Base-by-base conservation (phyloP, 2,113 vertebrate genomes). In the Mobula birostris region DNA sequence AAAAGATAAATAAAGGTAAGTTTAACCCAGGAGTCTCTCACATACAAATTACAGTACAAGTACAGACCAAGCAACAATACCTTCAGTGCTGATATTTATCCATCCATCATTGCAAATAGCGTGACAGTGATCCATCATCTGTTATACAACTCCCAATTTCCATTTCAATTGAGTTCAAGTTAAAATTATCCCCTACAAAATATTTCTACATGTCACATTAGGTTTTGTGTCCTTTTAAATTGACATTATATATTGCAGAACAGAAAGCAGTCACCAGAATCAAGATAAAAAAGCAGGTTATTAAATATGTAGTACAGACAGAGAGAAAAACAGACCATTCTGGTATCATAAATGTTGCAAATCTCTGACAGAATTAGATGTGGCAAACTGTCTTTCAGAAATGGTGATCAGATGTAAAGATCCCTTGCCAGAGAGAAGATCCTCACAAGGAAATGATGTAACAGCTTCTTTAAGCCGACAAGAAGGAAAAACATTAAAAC, bases 291-390 rank as follows among this genome's bases (percentile, higher is more conserved):
- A 90, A 66, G 66, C 15, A 66, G 29, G 7, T 32, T 66, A 90
- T 90, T 68, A 90, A 90, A 66, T 90, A 90, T 90, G 61, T 61
- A 90, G 29, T 66, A 66, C 27, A 90, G 11, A 66, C 61, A 90
- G 85, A 17, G 63, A n/a, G 85, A 90, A 19, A 29, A 88, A 88
- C 70, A 17, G 21, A 88, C n/a, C 58, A 88, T 66, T 88, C 63
- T 90, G 29, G 61, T 63, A 15, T 15, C 15, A 90, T 66, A 90
- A 90, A 32, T 90, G 1, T 90, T 90, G 58, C n/a, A 90, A 32
- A 90, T 19, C n/a, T n/a, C 61, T 90, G 85, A 68, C 12, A 32
- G n/a, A 15, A 90, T 90, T 68, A 66, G 29, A 6, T 19, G 15
- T 66, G 61, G 29, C 61, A 90, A 66, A 32, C 6, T 66, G 61